These are phyloP conservation scores for Bucorvus abyssinicus DNA, from an alignment of 2,797 vertebrate species.

Conservation along the genomic window DNA sequence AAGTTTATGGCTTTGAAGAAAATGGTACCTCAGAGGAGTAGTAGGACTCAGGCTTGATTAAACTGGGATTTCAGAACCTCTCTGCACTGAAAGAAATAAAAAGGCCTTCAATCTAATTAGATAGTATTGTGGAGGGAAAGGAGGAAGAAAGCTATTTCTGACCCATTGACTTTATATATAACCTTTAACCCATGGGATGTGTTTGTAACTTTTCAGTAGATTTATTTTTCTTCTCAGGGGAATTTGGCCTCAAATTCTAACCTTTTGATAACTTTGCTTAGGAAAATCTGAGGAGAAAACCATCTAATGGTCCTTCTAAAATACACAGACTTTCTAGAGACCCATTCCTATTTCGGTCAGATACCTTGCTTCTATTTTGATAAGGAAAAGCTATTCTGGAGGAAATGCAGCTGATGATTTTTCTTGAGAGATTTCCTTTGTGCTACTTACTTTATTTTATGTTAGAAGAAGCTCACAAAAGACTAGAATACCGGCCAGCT, in stretches of 20 bases:
- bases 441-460: neutral
- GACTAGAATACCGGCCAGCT: neutral
- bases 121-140: neutral
- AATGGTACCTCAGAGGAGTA: constrained; percentile 36
- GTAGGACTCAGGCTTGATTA: constrained; percentile 67
- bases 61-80: constrained; percentile 68
- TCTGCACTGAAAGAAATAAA: constrained; percentile 48
- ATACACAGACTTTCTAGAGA: neutral
- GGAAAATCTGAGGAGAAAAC: neutral
- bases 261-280: neutral
- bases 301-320: neutral
- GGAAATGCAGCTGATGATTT: neutral
- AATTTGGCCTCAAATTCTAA: neutral
- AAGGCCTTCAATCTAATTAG: constrained; percentile 68
- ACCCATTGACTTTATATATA: constrained; percentile 12
- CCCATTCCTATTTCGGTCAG: neutral
- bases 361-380: neutral
- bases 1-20: constrained; percentile 53
- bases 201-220: neutral
- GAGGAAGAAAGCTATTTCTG: neutral
- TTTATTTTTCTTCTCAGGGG: neutral
- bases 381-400: neutral
- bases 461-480: neutral
- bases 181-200: neutral
- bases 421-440: neutral